Evolutionary conservation across 2,888 invertebrate genomes (phyloP).

Genomic region (Diarsia brunnea): DNA sequence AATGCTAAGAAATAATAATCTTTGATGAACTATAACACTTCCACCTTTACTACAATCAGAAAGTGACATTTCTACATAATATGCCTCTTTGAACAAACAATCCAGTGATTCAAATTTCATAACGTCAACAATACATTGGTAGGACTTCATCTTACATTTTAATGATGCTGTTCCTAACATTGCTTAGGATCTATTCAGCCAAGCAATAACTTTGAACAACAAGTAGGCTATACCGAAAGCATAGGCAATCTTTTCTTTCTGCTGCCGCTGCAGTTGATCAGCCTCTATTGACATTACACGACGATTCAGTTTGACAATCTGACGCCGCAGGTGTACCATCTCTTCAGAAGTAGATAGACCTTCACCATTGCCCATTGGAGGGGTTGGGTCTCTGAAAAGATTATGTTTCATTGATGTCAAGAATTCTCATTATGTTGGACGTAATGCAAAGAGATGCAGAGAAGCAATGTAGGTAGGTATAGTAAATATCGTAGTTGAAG

Average conservation of each 20-base stretch:
- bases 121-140: conserved; percentile 80
- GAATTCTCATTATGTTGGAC: background rate
- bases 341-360: conserved; percentile 94
- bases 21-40: conserved; percentile 78
- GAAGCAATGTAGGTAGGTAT: too few species aligned
- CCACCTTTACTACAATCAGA: conserved; percentile 74
- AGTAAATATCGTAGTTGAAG: too few species aligned
- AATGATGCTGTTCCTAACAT: conserved; percentile 72
- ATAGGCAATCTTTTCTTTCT: conserved; percentile 96
- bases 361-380: conserved; percentile 92
- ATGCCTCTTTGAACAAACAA: conserved; percentile 72
- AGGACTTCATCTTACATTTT: conserved; percentile 84
- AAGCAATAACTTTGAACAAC: conserved; percentile 95
- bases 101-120: conserved; percentile 77
- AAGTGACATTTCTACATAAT: conserved; percentile 74
- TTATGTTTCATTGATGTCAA: background rate
- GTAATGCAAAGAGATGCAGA: too few species aligned
- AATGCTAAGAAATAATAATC: conserved; percentile 81
- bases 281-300: conserved; percentile 96
- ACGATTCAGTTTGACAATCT: conserved; percentile 96
- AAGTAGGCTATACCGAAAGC: conserved; percentile 96
- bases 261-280: conserved; percentile 95
- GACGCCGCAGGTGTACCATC: conserved; percentile 95
- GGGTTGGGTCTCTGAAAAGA: conserved; percentile 92
- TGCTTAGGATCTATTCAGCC: conserved; percentile 92